Evolutionary conservation across 53 echinoderm and acorn worm genomes (phyloP).

Genomic region (Holothuria scabra): DNA sequence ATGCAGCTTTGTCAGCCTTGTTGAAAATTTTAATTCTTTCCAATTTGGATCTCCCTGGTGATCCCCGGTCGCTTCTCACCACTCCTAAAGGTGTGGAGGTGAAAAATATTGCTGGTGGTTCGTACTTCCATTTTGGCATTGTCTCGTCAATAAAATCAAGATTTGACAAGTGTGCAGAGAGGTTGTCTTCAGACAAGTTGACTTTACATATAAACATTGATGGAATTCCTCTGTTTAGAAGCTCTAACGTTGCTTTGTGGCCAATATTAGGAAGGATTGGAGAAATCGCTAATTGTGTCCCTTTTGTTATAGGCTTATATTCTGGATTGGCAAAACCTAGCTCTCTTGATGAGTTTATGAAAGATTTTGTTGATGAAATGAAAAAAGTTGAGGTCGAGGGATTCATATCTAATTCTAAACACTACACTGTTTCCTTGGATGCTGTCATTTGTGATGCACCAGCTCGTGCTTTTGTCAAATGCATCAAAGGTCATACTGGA

Average conservation of each 20-base stretch:
- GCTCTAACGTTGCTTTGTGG: slow-evolving; percentile 48
- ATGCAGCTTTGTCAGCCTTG: slow-evolving; percentile 41
- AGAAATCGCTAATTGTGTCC: too few relatives aligned
- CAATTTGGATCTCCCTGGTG: slow-evolving; percentile 52
- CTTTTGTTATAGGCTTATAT: too few relatives aligned
- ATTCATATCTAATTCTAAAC: slow-evolving; percentile 4
- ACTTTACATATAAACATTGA: slow-evolving; percentile 53
- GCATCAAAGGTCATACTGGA: slow-evolving; percentile 53
- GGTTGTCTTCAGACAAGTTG: neutral
- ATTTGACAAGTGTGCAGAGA: neutral
- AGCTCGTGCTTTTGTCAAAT: slow-evolving; percentile 53
- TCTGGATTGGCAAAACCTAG: too few relatives aligned
- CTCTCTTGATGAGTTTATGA: too few relatives aligned
- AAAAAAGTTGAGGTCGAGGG: slow-evolving; percentile 6
- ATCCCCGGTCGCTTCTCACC: slow-evolving; percentile 60
- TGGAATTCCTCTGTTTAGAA: slow-evolving; percentile 62
- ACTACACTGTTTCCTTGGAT: slow-evolving; percentile 45
- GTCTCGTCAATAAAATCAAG: neutral
- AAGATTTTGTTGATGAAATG: slow-evolving; percentile 33
- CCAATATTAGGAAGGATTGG: slow-evolving; percentile 55
- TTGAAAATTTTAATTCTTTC: too few relatives aligned
- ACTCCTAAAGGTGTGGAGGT: too few relatives aligned
- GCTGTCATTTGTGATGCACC: too few relatives aligned
- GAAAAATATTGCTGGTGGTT: too few relatives aligned
- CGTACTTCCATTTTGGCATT: too few relatives aligned